Conservation (phyloP, 2,888 invertebrate genomes). For the Ennomos fuscantarius region DNA sequence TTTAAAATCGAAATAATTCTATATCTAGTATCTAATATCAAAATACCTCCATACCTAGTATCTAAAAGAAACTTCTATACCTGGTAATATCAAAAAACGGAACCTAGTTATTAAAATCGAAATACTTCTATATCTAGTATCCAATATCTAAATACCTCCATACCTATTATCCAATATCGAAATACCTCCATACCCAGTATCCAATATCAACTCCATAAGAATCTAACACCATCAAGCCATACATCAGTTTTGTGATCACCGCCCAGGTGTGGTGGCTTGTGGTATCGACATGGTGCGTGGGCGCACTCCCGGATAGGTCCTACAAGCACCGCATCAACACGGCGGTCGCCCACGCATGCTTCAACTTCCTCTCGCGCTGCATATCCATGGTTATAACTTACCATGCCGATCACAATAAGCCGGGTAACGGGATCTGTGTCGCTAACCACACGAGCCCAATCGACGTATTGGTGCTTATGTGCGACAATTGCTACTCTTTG, state of each 20-base stretch:
- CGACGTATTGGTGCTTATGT: constrained; percentile 98
- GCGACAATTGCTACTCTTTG: constrained; percentile 98
- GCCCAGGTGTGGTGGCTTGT: constrained; percentile 95
- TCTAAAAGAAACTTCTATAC: no score
- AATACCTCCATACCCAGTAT: no score
- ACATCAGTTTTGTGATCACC: constrained; percentile 8
- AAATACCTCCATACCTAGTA: no score
- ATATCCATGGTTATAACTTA: constrained; percentile 95
- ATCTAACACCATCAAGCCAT: not conserved
- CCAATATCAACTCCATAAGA: no score
- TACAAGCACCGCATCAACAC: constrained; percentile 93
- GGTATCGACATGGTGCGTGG: constrained; percentile 93
- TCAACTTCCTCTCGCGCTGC: constrained; percentile 96
- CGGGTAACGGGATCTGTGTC: constrained; percentile 95
- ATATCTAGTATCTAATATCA: no score
- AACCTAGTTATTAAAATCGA: no score
- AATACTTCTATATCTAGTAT: no score
- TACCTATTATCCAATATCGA: no score
- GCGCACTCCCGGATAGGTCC: constrained; percentile 91
- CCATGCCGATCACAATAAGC: constrained; percentile 94
- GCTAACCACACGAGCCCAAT: constrained; percentile 99
- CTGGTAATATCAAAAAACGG: no score
- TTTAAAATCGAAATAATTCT: no score
- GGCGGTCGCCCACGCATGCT: constrained; percentile 94
- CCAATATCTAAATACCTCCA: no score